Evolutionary conservation across 2,113 vertebrate genomes (phyloP).

Genomic region (Phylloscopus whistleri): DNA sequence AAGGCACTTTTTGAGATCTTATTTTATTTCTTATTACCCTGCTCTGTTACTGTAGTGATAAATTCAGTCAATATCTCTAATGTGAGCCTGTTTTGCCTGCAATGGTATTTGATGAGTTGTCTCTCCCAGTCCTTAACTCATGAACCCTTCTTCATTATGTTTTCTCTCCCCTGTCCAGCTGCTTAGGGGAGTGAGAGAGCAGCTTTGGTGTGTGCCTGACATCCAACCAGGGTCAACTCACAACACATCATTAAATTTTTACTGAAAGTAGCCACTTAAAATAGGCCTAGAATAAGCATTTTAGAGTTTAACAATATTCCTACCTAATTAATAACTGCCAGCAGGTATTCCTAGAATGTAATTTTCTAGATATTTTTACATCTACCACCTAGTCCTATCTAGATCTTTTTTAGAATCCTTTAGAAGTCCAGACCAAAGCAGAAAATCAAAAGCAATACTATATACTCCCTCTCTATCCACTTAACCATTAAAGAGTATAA

Average conservation of each 20-base stretch:
- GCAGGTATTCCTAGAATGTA: background rate
- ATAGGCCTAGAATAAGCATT: background rate
- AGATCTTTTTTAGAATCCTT: background rate
- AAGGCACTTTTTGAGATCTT: background rate
- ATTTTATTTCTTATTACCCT: background rate
- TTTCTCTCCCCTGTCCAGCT: background rate
- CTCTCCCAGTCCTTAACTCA: background rate
- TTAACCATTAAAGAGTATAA: background rate
- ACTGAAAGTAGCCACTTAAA: background rate
- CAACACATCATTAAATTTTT: background rate
- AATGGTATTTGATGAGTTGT: background rate
- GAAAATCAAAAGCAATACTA: background rate
- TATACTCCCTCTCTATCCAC: background rate
- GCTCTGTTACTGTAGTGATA: background rate
- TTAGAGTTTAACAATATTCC: background rate
- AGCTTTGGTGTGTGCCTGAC: background rate
- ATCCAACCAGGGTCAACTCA: background rate
- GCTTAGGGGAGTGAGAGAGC: background rate
- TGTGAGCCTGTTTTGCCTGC: rapidly evolving
- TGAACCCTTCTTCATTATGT: rapidly evolving
- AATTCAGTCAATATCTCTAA: background rate
- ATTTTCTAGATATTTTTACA: background rate
- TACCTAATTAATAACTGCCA: background rate
- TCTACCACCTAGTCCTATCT: background rate
- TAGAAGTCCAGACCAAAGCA: background rate